Base-by-base conservation (phyloP, 2,797 vertebrate genomes). In the Siniperca undulata region DNA sequence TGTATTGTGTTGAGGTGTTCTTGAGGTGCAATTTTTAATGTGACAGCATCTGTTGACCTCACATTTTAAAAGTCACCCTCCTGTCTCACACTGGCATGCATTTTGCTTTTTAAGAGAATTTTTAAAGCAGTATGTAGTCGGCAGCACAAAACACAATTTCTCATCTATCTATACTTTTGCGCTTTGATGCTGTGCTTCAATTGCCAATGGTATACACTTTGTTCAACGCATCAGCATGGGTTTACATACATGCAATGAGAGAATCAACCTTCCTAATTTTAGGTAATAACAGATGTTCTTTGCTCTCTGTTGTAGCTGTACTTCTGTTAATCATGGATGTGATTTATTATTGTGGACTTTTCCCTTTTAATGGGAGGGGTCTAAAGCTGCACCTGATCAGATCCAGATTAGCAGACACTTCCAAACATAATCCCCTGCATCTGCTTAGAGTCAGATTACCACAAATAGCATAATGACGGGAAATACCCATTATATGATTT, bases 361-460 rank as follows among this genome's bases (percentile, higher is more conserved):
- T 81, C 70, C 65, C 55, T 58, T 65, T 74, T 71, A 64, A 86
- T 78, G 66, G 89, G 78, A 81, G 80, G 67, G 75, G 85, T 87
- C 81, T 76, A 80, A 69, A 78, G 82, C 79, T 83, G 90, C 89
- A 93, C 91, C 92, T 94, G 89, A 93, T 93, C 87, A 91, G 77
- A 93, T 90, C 84, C 85, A 93, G 91, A 94, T 94, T 93, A 93
- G 82, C 74, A 91, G 87, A 92, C 90, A 94, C 88, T 92, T 92
- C 73, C 78, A 89, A 74, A 73, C 69, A 85, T 94, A 93, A 95
- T 94, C 91, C 88, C 70, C 70, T 42, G 78, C 87, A 92, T 95
- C 90, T 93, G 91, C 70, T 93, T 89, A 85, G 81, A 90, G 68
- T 89, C 91, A 93, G 92, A 95, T 94, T 94, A 94, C 80, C 86